These are phyloP conservation scores for Machimus rusticus DNA, from an alignment of 2,888 invertebrate species.

Conservation along the genomic window DNA sequence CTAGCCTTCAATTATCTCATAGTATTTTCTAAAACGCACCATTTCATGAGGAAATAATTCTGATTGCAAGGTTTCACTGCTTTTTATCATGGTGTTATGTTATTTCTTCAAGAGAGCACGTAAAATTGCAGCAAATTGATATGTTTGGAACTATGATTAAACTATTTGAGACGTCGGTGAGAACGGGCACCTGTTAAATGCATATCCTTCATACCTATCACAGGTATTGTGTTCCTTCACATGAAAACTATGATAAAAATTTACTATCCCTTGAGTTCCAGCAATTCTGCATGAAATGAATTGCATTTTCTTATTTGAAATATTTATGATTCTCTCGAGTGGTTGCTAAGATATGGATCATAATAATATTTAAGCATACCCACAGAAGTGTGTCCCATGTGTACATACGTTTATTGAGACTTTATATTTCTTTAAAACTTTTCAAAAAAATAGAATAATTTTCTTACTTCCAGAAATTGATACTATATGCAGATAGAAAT, in stretches of 20 bases:
- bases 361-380: background rate
- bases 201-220: background rate
- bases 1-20: background rate
- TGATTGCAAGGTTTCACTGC: background rate
- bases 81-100: background rate
- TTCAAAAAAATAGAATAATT: background rate
- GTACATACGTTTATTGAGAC: background rate
- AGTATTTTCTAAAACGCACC: background rate
- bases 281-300: background rate
- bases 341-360: background rate
- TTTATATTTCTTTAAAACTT: background rate
- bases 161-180: background rate
- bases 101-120: background rate
- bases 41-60: background rate
- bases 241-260: background rate
- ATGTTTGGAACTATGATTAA: background rate
- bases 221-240: background rate
- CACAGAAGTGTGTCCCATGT: background rate
- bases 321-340: background rate
- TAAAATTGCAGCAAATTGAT: background rate
- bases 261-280: background rate
- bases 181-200: background rate
- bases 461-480: background rate
- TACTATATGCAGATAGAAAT: background rate
- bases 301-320: background rate